Evolutionary conservation across 2,113 vertebrate genomes (phyloP), one percentile per base, ranked within the genome.

Genomic region (Toxotes chatareus): DNA sequence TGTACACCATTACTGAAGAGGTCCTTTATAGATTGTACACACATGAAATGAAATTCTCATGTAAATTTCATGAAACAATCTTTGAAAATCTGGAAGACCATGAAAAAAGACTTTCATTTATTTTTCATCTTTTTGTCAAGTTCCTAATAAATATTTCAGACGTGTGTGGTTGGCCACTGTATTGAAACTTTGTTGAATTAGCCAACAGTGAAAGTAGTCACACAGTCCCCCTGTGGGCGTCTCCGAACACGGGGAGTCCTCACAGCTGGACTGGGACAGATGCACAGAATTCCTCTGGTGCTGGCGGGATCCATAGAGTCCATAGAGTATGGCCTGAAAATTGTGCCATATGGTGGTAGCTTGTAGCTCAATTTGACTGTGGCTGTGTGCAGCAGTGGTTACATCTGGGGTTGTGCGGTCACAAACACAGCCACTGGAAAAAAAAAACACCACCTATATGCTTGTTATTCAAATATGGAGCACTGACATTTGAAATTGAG

Each of bases 111-210:
- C 81, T 90, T 86, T 94, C 93, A 95, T 95, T 93, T 88, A 95
- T 96, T 95, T 95, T 94, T 95, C 88, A 95, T 95, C 91, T 95
- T 95, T 95, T 95, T 95, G 95, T 95, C 93, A 91, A 92, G 93
- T 87, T 51, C 64, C 89, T 94, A 80, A 95, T 96, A 78, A 96
- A 95, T 95, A 95, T 95, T 96, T 95, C 85, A 96, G 84, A 71
- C 60, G 78, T 63, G 67, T 88, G 89, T 75, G 80, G 86, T 89
- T 94, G 94, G 94, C 94, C 88, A 85, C 88, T 86, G 90, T 86
- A 72, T 92, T 85, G 85, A 93, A 93, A 94, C 94, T 95, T 94
- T 95, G 93, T 94, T 94, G 87, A 93, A 85, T 84, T 91, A 91
- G 95, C 95, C 95, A 95, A 87, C 91, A 93, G 87, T 83, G 89